Base-by-base conservation (phyloP, 2,888 invertebrate genomes). In the Cyrtodaria siliqua region DNA sequence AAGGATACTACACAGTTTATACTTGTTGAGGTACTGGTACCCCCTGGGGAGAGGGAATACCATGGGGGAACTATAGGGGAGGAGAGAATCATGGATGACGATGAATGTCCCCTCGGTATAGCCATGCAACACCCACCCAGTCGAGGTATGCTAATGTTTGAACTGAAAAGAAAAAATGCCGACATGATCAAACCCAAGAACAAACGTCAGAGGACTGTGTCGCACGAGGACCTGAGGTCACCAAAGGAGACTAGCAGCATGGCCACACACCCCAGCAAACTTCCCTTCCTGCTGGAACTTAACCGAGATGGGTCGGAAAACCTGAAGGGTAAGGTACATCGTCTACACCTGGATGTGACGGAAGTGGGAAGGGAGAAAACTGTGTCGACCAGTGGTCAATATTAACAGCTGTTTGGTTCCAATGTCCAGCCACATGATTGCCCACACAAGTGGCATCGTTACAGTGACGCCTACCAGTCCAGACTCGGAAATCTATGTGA, bases 71-170 rank as follows among this genome's bases (percentile, higher is more conserved):
- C 84, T 63, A 82, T 88, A 76, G 94, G 93, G 71, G 93, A 93
- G 20, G 98, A 99, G 93, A 97, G 98, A 93, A 96, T 99, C 86
- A 94, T 99, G 85, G 98, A 98, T 93, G 98, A 99, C 92, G 97
- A 98, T 93, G 99, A 99, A 93, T 99, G 99, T 93, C 99, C 99
- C 50, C 94, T 99, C 81, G 97, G 97, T 60, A 97, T 98, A 91
- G 89, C 92, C 59, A 89, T 92, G 87, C 89, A 91, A 64, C 91
- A 90, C 77, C 89, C 90, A 14, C 89, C 90, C 8, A 86, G 82
- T 40, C 87, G 88, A 88, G 92, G 91, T 91, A 97, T 97, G 91
- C 97, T 99, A 92, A 98, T 98, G 96, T 99, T 99, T 93, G 98
- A 99, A 94, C 97, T 99, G 93, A 95, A 98, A 91, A 95, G 97